Conservation (phyloP, 1,140 invertebrate genomes). For the Sycobia sp. region DNA sequence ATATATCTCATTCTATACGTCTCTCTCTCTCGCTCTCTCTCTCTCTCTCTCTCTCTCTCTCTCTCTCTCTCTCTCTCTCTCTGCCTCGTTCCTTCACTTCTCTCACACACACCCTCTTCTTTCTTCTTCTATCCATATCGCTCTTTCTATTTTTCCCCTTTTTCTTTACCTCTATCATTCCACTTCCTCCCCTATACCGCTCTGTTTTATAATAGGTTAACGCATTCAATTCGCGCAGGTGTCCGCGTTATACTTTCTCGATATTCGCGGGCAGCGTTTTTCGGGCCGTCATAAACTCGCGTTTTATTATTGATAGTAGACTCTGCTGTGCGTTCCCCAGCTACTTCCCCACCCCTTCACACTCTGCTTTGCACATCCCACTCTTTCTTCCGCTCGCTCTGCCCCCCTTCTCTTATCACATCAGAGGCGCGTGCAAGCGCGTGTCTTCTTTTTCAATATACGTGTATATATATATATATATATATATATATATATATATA, state of each 20-base stretch:
- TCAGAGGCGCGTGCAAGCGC: too few species aligned
- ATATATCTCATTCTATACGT: not conserved
- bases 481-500: too few species aligned
- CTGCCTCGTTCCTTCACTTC: not conserved
- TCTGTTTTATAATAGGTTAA: slow-evolving; percentile 33
- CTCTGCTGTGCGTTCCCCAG: not conserved
- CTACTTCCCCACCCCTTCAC: not conserved
- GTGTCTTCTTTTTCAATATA: too few species aligned
- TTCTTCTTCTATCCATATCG: too few species aligned
- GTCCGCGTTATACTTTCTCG: slow-evolving; percentile 29
- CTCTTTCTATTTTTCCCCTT: too few species aligned
- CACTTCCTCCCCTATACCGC: not conserved
- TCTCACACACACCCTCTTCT: too few species aligned
- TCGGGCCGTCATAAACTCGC: slow-evolving; percentile 29
- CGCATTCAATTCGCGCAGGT: slow-evolving; percentile 37
- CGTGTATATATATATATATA: too few species aligned
- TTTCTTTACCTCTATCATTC: not conserved
- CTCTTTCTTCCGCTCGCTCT: too few species aligned
- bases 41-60: not conserved
- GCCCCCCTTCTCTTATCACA: too few species aligned
- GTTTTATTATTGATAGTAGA: slow-evolving; percentile 37
- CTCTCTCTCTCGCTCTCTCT: too few species aligned
- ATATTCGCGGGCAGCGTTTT: slow-evolving; percentile 24
- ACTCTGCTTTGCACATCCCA: not conserved
- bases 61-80: not conserved